Evolutionary conservation across 2,797 vertebrate genomes (phyloP).

Genomic region (Thunnus albacares): DNA sequence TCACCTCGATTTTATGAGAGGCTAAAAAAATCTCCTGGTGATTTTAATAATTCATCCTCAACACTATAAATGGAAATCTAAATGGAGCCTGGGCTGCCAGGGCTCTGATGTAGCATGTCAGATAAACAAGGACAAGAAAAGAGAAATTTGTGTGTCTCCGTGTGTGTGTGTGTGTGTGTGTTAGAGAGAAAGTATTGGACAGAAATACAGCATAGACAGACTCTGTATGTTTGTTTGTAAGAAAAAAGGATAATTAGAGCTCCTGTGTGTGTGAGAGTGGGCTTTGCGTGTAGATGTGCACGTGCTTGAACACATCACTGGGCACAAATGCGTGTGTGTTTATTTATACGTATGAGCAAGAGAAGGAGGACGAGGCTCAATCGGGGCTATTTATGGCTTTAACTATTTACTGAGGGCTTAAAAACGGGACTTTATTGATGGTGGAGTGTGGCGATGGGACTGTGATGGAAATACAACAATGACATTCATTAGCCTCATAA

Average conservation of each 20-base stretch:
- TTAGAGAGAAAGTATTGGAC: conserved; percentile 25
- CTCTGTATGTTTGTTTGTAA: conserved; percentile 28
- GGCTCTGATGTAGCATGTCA: conserved; percentile 62
- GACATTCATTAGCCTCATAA: conserved; percentile 42
- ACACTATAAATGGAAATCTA: conserved; percentile 75
- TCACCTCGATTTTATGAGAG: conserved; percentile 53
- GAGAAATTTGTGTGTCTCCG: conserved; percentile 5
- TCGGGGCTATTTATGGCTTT: conserved; percentile 61
- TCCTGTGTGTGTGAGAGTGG: conserved; percentile 31
- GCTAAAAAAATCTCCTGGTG: conserved; percentile 40
- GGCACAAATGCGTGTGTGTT: conserved; percentile 46
- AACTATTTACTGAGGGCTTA: conserved; percentile 39
- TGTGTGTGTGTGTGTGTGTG: background rate
- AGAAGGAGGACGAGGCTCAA: conserved; percentile 36
- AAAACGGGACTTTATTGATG: conserved; percentile 26
- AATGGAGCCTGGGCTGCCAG: conserved; percentile 53
- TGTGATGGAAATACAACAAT: conserved; percentile 36
- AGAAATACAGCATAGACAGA: conserved; percentile 8
- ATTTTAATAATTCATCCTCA: conserved; percentile 75
- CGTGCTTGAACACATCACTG: conserved; percentile 62
- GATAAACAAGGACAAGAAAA: conserved; percentile 58
- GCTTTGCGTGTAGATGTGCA: conserved; percentile 42
- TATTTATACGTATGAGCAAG: conserved; percentile 60
- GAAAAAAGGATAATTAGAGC: conserved; percentile 18
- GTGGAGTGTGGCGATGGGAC: conserved; percentile 6